Conservation (phyloP, 2,888 invertebrate genomes). For the Litoditis marina region DNA sequence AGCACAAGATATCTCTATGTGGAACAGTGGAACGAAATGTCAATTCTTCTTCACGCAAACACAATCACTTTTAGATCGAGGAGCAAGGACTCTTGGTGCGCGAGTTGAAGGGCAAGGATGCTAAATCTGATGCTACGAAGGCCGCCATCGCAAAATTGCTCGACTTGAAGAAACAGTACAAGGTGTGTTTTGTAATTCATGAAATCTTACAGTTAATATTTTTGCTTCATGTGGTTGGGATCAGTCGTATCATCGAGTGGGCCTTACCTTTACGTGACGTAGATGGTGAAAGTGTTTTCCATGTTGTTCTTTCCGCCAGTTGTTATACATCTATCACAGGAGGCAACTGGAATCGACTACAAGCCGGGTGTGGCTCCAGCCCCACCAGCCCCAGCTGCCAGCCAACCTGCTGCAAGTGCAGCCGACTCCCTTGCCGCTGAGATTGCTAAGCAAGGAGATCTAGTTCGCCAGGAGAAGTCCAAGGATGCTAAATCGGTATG, state of each 20-base stretch:
- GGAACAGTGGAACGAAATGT: too few species aligned
- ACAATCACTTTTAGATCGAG: conserved; percentile 22
- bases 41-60: too few species aligned
- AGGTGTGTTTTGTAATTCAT: conserved; percentile 64
- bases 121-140: conserved; percentile 21
- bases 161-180: conserved; percentile 76
- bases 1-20: too few species aligned
- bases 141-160: conserved; percentile 70
- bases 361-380: conserved; percentile 44
- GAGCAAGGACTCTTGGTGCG: conserved; percentile 27
- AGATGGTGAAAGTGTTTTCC: too few species aligned
- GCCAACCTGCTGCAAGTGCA: conserved; percentile 3
- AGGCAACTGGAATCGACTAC: conserved; percentile 67
- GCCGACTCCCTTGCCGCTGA: conserved; percentile 21
- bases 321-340: conserved; percentile 63
- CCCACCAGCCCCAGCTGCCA: too few species aligned
- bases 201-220: not conserved
- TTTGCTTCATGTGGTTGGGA: not conserved
- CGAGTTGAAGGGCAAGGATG: conserved; percentile 47
- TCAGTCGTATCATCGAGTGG: too few species aligned
- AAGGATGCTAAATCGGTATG: conserved; percentile 47
- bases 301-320: not conserved
- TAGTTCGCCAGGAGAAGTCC: conserved; percentile 28
- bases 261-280: too few species aligned
- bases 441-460: conserved; percentile 26